phyloP scores from a whole-genome alignment of 2,113 vertebrate genomes.

The Paramormyrops kingsleyae region DNA sequence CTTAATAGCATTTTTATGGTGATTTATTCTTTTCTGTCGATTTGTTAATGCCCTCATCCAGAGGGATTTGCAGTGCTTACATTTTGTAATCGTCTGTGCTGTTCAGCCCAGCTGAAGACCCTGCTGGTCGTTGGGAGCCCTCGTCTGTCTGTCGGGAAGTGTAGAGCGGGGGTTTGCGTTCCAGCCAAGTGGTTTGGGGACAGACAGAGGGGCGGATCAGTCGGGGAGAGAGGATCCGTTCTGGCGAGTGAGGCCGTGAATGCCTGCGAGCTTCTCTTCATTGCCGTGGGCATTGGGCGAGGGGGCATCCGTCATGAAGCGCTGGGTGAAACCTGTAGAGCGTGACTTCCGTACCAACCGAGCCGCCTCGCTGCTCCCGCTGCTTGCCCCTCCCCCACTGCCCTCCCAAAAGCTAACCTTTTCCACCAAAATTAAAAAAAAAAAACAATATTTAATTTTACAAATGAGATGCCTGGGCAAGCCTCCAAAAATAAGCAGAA shows the following conservation, averaged over 20 bases:
- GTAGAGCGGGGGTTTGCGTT: not conserved
- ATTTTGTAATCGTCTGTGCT: not conserved
- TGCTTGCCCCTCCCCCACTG: not conserved
- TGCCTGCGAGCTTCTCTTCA: not conserved
- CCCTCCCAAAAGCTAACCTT: not conserved
- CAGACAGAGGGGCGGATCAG: constrained; percentile 2
- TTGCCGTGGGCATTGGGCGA: not conserved
- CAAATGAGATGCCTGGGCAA: constrained; percentile 17
- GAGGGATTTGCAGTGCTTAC: constrained; percentile 9
- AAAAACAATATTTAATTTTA: constrained; percentile 19
- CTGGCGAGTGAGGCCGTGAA: not conserved
- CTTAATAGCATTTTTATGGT: constrained; percentile 18
- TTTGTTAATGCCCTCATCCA: constrained; percentile 15
- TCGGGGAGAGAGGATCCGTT: not conserved
- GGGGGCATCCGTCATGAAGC: not conserved
- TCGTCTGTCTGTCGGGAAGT: not conserved
- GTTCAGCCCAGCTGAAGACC: not conserved
- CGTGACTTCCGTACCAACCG: not conserved
- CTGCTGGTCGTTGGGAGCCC: not conserved
- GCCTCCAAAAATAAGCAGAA: constrained; percentile 21
- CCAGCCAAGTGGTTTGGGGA: not conserved
- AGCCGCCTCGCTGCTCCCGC: not conserved
- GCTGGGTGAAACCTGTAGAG: not conserved
- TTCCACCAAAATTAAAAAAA: not conserved
- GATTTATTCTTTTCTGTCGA: constrained; percentile 9